Evolutionary conservation across 2,113 vertebrate genomes (phyloP).

Genomic region (Hemibagrus wyckioides): DNA sequence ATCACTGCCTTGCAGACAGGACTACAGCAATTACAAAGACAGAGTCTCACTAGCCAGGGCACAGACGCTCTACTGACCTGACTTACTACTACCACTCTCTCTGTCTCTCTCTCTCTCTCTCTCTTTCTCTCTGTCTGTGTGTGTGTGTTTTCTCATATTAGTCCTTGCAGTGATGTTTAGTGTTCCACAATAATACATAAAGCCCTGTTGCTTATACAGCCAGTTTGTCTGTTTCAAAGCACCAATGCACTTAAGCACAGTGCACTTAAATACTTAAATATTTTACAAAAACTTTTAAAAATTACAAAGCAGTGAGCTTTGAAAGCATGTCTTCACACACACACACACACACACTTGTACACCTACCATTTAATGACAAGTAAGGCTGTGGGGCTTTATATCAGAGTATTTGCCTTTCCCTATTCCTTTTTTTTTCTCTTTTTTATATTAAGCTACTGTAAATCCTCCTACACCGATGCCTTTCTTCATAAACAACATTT

Average conservation of each 20-base stretch:
- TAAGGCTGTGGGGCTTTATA: not conserved
- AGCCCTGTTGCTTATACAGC: not conserved
- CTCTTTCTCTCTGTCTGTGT: not conserved
- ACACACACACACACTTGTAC: slow-evolving; percentile 21
- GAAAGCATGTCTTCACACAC: slow-evolving; percentile 6
- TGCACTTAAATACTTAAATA: not conserved
- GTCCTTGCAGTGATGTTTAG: not conserved
- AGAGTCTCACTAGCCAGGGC: slow-evolving; percentile 33
- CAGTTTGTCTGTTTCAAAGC: not conserved
- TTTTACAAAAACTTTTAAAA: too few species aligned
- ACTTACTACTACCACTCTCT: not conserved
- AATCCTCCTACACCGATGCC: slow-evolving; percentile 44
- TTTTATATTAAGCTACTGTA: slow-evolving; percentile 4
- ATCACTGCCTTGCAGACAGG: slow-evolving; percentile 37
- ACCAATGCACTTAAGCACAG: not conserved
- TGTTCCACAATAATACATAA: not conserved
- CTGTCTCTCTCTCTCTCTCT: not conserved
- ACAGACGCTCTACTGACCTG: slow-evolving; percentile 27
- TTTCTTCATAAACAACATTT: slow-evolving; percentile 69
- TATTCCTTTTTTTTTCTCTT: not conserved
- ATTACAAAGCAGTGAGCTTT: not conserved
- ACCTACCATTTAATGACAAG: slow-evolving; percentile 33
- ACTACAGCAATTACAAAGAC: slow-evolving; percentile 48
- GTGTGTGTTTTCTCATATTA: not conserved
- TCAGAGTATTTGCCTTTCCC: slow-evolving; percentile 5